These are phyloP conservation scores for Melieria omissa DNA, from an alignment of 2,888 invertebrate species.

Conservation along the genomic window DNA sequence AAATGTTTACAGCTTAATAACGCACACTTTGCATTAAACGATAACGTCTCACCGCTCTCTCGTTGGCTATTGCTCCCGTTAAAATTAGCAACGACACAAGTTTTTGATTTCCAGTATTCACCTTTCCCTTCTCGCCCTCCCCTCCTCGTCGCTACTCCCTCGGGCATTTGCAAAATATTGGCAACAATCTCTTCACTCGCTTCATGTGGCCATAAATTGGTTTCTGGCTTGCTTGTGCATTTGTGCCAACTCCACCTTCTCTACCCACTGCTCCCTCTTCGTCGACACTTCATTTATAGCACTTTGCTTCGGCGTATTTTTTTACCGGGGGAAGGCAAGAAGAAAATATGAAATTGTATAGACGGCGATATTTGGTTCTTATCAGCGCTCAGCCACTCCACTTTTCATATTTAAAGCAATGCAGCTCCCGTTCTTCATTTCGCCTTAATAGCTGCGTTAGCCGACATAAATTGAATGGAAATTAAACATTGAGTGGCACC, in stretches of 20 bases:
- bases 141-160: background rate
- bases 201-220: slow-evolving; percentile 50
- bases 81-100: too few relatives aligned
- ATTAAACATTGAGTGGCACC: slow-evolving; percentile 53
- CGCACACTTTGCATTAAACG: slow-evolving; percentile 23
- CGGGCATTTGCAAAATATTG: background rate
- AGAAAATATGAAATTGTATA: slow-evolving; percentile 19
- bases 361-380: slow-evolving; percentile 4
- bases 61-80: too few relatives aligned
- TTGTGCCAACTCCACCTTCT: background rate
- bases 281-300: background rate
- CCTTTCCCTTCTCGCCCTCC: background rate
- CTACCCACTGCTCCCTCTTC: background rate
- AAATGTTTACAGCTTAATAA: slow-evolving; percentile 2
- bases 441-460: slow-evolving; percentile 32
- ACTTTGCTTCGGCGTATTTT: background rate
- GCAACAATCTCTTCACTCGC: background rate
- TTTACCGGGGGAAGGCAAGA: background rate
- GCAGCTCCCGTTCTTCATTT: too few relatives aligned
- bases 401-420: too few relatives aligned
- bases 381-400: slow-evolving; percentile 20
- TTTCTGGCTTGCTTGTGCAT: slow-evolving; percentile 43
- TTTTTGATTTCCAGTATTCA: too few relatives aligned
- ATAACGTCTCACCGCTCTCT: background rate
- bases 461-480: slow-evolving; percentile 59